Evolutionary conservation across 2,797 vertebrate genomes (phyloP), one percentile per base, ranked within the genome.

Genomic region (Crossoptilon crossoptilon): DNA sequence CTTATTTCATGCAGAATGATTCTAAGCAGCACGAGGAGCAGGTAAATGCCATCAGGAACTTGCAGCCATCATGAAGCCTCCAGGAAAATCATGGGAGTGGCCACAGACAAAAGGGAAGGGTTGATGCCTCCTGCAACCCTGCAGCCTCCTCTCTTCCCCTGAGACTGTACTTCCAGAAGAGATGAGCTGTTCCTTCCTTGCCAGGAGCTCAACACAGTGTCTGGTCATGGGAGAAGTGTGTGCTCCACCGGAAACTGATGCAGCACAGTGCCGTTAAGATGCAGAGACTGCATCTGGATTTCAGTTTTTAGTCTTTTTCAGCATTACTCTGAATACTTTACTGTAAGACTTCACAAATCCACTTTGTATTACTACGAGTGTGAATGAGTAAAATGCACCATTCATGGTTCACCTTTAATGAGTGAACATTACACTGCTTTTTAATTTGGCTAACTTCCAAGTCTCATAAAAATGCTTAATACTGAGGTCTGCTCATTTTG

Each of bases 201-300:
- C 3, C 53, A 84, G 60, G 83, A 66, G 44, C 12, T 88, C 11
- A 17, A 3, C 22, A 15, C 33, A 18, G 6, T 18, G 12, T 53
- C 27, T 74, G 4, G 29, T 53, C 12, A 35, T 10, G 11, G 16
- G 21, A 84, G 49, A 12, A 12, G 37, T 11, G 33, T 19, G 8
- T 48, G 6, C 29, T 37, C 75, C 27, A 62, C 33, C 5, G 71
- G 21, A 4, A 81, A 19, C 22, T 6, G 2, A 6, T 6, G 19
- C 1, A 2, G 26, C 15, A 55, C 0, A 3, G 9, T 80, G 22
- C 49, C 48, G 14, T 8, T 35, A 60, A 44, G 23, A 23, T 27
- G 7, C 29, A 62, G 56, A 39, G 6, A 14, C 33, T 67, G 12
- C 33, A 55, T 60, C 13, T 49, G 16, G 14, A 56, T 41, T 55